Percentiles rank a stretch among this genome's conserved stretches.
Evolutionary conservation across 2,797 vertebrate genomes (phyloP).

Genomic region (Lagorchestes hirsutus): DNA sequence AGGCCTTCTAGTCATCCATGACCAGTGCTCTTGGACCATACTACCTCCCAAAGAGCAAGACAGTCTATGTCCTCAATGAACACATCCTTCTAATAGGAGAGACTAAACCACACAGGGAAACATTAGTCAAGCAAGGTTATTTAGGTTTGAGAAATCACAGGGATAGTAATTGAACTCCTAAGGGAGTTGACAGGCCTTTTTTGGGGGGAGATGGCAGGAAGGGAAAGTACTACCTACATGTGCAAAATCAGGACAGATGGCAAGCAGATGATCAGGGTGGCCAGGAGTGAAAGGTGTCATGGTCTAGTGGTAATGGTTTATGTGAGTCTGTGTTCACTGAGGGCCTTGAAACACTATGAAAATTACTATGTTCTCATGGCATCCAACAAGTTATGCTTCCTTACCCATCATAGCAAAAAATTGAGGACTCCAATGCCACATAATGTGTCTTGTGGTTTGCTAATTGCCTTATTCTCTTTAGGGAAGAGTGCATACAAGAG

Average conservation of each 20-base stretch:
- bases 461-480: not conserved
- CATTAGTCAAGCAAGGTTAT: not conserved
- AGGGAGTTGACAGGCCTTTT: not conserved
- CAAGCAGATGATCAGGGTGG: not conserved
- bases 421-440: not conserved
- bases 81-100: not conserved
- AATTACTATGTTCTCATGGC: not conserved
- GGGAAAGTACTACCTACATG: not conserved
- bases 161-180: not conserved
- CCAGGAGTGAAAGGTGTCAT: not conserved
- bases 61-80: not conserved
- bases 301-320: not conserved
- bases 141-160: not conserved
- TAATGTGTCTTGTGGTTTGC: not conserved
- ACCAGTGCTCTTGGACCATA: not conserved
- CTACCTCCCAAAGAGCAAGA: not conserved
- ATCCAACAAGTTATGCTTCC: not conserved
- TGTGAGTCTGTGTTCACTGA: not conserved
- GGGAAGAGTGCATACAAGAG: not conserved
- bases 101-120: not conserved
- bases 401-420: not conserved
- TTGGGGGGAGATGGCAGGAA: accelerated
- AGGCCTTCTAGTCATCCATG: not conserved
- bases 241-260: not conserved
- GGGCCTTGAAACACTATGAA: not conserved